A percentile compares a stretch with the other conserved stretches of the same genome.
phyloP scores from a whole-genome alignment of 2,113 vertebrate species.

The Hemibagrus wyckioides region DNA sequence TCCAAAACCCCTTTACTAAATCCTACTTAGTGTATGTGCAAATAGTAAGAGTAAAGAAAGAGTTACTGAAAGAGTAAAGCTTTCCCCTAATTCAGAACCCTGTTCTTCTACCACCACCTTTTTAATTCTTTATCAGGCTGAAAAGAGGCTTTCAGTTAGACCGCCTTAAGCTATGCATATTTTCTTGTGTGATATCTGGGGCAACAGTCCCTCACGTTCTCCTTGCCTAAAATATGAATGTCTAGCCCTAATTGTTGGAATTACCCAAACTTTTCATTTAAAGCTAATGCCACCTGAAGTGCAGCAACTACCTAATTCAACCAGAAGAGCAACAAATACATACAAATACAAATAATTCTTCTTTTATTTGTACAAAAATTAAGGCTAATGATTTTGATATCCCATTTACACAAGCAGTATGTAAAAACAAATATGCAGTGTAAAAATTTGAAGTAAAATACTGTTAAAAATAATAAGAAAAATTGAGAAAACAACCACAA shows the following conservation, averaged over 20 bases:
- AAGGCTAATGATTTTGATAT: background rate
- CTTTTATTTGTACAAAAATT: background rate
- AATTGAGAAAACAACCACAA: background rate
- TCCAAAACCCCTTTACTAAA: background rate
- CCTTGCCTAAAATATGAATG: background rate
- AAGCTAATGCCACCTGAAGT: background rate
- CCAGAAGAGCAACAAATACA: background rate
- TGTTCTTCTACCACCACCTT: slow-evolving; percentile 28
- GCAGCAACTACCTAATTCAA: background rate
- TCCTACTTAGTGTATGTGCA: slow-evolving; percentile 8
- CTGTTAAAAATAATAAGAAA: background rate
- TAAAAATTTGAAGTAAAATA: background rate
- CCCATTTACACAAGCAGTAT: background rate
- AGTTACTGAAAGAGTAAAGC: slow-evolving; percentile 2
- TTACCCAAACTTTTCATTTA: background rate
- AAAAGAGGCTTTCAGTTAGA: slow-evolving; percentile 45
- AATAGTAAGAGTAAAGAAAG: background rate
- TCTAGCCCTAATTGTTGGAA: background rate
- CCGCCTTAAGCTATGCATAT: slow-evolving; percentile 33
- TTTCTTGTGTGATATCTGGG: slow-evolving; percentile 46
- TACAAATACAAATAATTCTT: background rate
- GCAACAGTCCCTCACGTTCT: slow-evolving; percentile 32
- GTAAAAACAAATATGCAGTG: background rate
- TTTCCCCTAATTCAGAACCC: slow-evolving; percentile 13
- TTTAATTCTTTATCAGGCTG: slow-evolving; percentile 46